A percentile compares a stretch with the other conserved stretches of the same genome.
These are phyloP conservation scores for Deroplatys truncata DNA, from an alignment of 2,888 invertebrate genomes.

Conservation along the genomic window DNA sequence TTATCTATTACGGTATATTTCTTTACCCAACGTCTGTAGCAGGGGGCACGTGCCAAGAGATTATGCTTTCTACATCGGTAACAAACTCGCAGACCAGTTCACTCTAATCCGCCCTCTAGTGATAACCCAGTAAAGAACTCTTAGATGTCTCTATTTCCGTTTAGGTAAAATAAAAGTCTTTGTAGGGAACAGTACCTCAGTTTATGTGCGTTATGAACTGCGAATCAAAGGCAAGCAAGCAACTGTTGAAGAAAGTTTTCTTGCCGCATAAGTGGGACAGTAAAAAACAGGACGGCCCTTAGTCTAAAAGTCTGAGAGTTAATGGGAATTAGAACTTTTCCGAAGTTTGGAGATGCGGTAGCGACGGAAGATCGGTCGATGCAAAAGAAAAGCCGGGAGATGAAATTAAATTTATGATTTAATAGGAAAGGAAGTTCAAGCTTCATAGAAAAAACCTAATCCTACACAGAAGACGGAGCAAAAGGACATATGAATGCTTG, in stretches of 20 bases:
- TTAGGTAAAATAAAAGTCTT: not conserved
- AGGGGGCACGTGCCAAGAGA: too few species aligned
- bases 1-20: too few species aligned
- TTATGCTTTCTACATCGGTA: too few species aligned
- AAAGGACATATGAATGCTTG: too few species aligned
- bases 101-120: too few species aligned
- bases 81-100: too few species aligned
- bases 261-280: not conserved
- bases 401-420: not conserved
- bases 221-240: not conserved
- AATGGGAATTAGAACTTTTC: not conserved
- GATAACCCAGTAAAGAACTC: too few species aligned
- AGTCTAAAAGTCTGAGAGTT: not conserved
- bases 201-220: not conserved
- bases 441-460: not conserved
- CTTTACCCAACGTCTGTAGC: too few species aligned
- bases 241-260: not conserved
- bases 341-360: not conserved
- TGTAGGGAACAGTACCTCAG: not conserved
- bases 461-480: too few species aligned
- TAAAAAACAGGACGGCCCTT: not conserved
- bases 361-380: not conserved
- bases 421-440: not conserved
- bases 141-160: not conserved
- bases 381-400: not conserved